phyloP scores from a whole-genome alignment of 2,113 vertebrate genomes.

The Peromyscus polionotus region DNA sequence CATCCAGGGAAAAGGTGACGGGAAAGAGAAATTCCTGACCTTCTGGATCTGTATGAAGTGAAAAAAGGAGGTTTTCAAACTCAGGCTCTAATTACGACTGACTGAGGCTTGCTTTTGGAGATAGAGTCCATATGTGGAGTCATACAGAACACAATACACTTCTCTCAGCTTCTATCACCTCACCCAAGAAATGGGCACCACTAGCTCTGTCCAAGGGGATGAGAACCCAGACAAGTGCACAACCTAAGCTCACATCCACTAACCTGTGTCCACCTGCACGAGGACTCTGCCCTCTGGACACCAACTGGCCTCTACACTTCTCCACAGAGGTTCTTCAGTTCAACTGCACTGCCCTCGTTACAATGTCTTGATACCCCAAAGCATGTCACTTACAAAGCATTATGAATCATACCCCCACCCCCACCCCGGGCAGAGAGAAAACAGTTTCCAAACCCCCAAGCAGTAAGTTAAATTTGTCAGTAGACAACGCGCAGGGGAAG shows the following conservation, averaged over 20 bases:
- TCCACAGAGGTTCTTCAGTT: background rate
- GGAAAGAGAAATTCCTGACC: background rate
- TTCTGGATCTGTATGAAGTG: background rate
- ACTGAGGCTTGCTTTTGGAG: background rate
- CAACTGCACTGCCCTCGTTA: background rate
- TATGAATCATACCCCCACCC: background rate
- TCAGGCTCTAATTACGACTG: background rate
- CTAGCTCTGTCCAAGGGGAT: background rate
- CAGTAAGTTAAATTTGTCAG: background rate
- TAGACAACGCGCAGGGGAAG: background rate
- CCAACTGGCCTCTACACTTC: background rate
- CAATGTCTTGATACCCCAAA: background rate
- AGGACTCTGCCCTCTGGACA: no score
- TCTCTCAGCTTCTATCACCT: background rate
- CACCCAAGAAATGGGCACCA: background rate
- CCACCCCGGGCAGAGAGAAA: background rate
- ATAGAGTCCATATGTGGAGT: background rate
- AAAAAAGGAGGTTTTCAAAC: background rate
- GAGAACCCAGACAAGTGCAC: fast-evolving
- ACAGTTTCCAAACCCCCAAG: background rate
- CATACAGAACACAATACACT: fast-evolving
- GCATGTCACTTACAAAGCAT: background rate
- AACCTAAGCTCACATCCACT: background rate
- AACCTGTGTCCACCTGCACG: fast-evolving
- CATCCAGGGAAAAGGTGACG: background rate